A percentile compares a stretch with the other conserved stretches of the same genome.
phyloP scores from a whole-genome alignment of 2,888 invertebrate species.

The Rapana venosa region DNA sequence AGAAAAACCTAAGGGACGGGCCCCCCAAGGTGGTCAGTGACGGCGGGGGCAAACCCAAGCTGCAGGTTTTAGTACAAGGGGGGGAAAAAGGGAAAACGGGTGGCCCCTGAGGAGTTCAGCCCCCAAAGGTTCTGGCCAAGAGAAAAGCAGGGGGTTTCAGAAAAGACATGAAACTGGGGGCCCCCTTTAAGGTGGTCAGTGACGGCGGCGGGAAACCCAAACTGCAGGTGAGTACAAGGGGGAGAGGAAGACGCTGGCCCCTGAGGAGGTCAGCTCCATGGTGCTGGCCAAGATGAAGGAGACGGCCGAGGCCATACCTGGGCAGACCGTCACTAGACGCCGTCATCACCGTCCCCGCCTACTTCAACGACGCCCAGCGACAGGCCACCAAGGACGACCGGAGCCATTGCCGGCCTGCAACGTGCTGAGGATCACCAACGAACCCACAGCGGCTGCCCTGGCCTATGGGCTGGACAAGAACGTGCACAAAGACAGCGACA shows the following conservation, averaged over 20 bases:
- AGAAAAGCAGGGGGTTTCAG: no score
- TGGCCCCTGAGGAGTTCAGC: no score
- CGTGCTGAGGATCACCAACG: constrained; percentile 83
- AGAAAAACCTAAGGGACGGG: no score
- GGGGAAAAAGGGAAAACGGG: no score
- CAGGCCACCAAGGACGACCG: constrained; percentile 82
- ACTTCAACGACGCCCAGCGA: constrained; percentile 80
- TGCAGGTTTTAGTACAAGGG: no score
- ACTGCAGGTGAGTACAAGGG: constrained; percentile 83
- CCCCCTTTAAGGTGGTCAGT: no score
- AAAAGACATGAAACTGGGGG: no score
- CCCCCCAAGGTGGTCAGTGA: no score
- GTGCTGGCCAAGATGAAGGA: constrained; percentile 91
- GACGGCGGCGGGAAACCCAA: constrained; percentile 66
- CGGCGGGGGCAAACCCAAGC: no score
- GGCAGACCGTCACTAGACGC: constrained; percentile 80
- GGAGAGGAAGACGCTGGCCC: constrained; percentile 89
- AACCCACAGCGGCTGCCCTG: constrained; percentile 79
- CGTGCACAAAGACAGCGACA: constrained; percentile 74
- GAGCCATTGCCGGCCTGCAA: constrained; percentile 78
- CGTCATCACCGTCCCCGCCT: constrained; percentile 76
- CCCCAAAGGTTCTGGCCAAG: no score
- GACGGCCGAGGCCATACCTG: constrained; percentile 80
- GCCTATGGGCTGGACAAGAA: constrained; percentile 80
- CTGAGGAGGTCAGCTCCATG: constrained; percentile 94